These are phyloP conservation scores for Andrena minutula DNA, from an alignment of 2,888 invertebrate species.

Conservation along the genomic window DNA sequence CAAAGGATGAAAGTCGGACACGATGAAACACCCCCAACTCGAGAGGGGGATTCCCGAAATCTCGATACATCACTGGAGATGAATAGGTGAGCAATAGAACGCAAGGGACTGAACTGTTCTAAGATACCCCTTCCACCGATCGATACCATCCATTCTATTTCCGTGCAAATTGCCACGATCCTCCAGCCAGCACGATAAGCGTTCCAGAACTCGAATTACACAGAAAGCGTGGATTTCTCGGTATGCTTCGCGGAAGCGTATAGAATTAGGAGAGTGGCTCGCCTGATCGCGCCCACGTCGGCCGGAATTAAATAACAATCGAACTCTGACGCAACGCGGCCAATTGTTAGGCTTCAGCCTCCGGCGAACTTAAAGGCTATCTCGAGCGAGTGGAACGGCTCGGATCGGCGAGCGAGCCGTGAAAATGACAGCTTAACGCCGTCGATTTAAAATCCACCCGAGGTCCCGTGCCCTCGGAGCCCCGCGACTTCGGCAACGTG, in stretches of 20 bases:
- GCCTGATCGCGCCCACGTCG: slow-evolving; percentile 26
- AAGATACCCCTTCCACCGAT: slow-evolving; percentile 21
- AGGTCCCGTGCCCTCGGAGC: not conserved
- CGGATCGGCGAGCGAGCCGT: not conserved
- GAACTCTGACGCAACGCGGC: slow-evolving; percentile 3
- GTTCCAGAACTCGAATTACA: slow-evolving; percentile 52
- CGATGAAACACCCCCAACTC: not conserved
- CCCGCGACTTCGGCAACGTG: slow-evolving; percentile 36
- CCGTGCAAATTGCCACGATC: slow-evolving; percentile 54
- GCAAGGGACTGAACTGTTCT: not conserved
- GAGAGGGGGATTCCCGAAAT: not conserved
- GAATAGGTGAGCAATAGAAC: not conserved
- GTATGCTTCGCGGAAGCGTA: slow-evolving; percentile 31
- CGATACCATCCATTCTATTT: slow-evolving; percentile 41
- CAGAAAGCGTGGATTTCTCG: slow-evolving; percentile 24
- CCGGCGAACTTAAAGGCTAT: not conserved
- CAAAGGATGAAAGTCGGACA: not conserved
- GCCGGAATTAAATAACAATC: slow-evolving; percentile 54
- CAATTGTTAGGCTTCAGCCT: not conserved
- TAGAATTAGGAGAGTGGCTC: slow-evolving; percentile 26
- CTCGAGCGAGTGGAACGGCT: not conserved
- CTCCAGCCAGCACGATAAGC: slow-evolving; percentile 37
- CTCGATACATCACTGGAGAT: not conserved
- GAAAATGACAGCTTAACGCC: slow-evolving; percentile 10
- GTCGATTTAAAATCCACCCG: not conserved